phyloP scores from a whole-genome alignment of 1,140 invertebrate genomes.

The Pristionchus pacificus region DNA sequence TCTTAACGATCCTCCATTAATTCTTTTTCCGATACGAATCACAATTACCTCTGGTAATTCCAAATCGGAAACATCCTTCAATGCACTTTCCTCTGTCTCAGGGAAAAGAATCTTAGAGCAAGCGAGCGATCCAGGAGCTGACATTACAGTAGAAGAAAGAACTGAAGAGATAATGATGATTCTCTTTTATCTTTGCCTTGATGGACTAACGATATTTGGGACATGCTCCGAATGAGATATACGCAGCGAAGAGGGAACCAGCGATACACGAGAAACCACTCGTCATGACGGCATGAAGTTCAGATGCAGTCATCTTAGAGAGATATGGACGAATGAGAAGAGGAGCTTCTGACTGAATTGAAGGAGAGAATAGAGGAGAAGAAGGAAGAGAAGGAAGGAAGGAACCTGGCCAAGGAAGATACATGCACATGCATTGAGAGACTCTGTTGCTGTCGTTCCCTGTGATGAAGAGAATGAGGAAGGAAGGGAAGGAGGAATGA shows the following conservation, averaged over 20 bases:
- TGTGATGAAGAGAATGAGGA: conserved; percentile 31
- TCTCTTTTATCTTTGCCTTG: neutral
- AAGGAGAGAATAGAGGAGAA: conserved; percentile 33
- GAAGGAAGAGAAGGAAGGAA: neutral
- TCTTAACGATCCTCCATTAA: conserved; percentile 56
- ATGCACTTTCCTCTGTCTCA: conserved; percentile 71
- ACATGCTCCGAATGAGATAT: conserved; percentile 81
- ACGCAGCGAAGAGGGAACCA: conserved; percentile 84
- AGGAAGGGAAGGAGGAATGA: conserved; percentile 21
- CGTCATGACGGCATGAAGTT: conserved; percentile 85
- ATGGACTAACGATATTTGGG: conserved; percentile 62
- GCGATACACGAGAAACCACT: conserved; percentile 91
- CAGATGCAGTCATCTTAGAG: conserved; percentile 75
- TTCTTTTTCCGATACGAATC: conserved; percentile 13
- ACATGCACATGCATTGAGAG: conserved; percentile 80
- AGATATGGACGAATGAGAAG: conserved; percentile 82
- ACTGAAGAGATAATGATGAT: conserved; percentile 4
- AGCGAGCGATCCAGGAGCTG: conserved; percentile 51
- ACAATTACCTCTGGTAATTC: conserved; percentile 49
- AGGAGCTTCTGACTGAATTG: conserved; percentile 76
- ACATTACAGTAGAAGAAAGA: conserved; percentile 51
- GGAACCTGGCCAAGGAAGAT: conserved; percentile 82
- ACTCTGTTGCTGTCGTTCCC: conserved; percentile 84
- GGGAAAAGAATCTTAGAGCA: conserved; percentile 49
- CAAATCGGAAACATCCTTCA: conserved; percentile 57